Evolutionary conservation across 2,113 vertebrate species (phyloP).

Genomic region (Myotis lucifugus): DNA sequence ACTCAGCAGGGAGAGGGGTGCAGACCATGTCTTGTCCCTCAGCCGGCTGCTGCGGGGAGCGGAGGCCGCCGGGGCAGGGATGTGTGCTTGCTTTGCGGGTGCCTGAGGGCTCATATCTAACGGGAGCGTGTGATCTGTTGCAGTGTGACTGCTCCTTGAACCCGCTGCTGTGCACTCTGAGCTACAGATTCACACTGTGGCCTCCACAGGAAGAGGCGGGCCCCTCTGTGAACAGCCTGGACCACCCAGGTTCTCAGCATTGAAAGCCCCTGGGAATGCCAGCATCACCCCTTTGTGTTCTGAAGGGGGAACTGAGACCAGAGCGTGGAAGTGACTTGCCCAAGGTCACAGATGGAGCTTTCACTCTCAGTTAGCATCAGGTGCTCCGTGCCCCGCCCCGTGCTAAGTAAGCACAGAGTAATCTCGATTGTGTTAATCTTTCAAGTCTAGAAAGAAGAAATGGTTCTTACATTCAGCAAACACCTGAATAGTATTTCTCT

Average conservation of each 20-base stretch:
- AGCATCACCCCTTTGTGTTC: conserved; percentile 7
- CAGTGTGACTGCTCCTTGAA: neutral
- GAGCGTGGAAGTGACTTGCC: conserved; percentile 19
- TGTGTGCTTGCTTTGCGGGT: neutral
- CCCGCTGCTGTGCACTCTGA: neutral
- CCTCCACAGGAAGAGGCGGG: neutral
- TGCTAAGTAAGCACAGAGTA: neutral
- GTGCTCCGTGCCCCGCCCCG: neutral
- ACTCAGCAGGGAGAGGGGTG: neutral
- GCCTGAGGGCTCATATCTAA: conserved; percentile 35
- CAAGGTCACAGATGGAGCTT: conserved; percentile 8
- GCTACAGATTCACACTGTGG: neutral
- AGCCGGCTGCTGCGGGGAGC: neutral
- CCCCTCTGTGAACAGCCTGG: neutral
- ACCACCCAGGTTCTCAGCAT: neutral
- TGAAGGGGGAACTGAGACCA: conserved; percentile 61
- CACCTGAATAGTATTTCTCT: neutral
- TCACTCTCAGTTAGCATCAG: neutral
- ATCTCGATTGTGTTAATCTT: no score
- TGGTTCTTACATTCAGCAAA: neutral
- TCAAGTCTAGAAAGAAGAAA: neutral
- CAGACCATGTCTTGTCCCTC: neutral
- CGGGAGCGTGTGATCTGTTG: neutral
- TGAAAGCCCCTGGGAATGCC: neutral
- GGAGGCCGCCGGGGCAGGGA: rapidly evolving